Evolutionary conservation across 2,113 vertebrate genomes (phyloP).

Genomic region (Perccottus glenii): DNA sequence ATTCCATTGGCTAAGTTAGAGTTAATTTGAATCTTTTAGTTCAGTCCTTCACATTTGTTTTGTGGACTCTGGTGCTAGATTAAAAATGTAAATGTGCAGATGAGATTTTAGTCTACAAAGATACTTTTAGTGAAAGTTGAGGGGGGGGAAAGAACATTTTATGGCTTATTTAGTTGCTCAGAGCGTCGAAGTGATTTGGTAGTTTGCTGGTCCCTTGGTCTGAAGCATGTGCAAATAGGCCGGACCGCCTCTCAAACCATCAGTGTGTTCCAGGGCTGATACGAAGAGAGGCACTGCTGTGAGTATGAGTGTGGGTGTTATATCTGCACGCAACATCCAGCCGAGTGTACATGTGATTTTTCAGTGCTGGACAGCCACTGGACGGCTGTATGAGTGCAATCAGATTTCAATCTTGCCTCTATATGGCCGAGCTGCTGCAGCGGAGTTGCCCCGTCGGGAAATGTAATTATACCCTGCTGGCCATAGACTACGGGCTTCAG

Average conservation of each 20-base stretch:
- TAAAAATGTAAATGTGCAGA: too few species aligned
- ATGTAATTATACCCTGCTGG: conserved; percentile 71
- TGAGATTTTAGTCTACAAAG: neutral
- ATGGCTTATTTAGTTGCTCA: conserved; percentile 12
- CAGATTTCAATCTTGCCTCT: conserved; percentile 63
- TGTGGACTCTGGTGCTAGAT: neutral
- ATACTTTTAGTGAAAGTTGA: neutral
- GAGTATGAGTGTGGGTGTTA: conserved; percentile 7
- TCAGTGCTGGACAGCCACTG: conserved; percentile 37
- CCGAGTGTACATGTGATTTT: conserved; percentile 13
- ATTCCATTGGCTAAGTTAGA: neutral
- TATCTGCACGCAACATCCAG: conserved; percentile 9
- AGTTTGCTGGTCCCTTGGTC: conserved; percentile 48
- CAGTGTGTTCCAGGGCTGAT: conserved; percentile 22
- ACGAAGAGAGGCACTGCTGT: conserved; percentile 19
- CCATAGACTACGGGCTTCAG: conserved; percentile 57
- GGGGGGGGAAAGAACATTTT: neutral
- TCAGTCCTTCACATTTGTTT: neutral
- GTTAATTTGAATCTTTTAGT: neutral
- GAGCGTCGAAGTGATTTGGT: conserved; percentile 17
- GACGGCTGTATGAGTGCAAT: conserved; percentile 47
- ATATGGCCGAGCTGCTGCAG: conserved; percentile 55
- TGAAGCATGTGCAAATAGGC: conserved; percentile 48
- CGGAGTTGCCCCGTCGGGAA: conserved; percentile 50
- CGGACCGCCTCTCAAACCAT: conserved; percentile 47